Percentiles rank a stretch among this genome's conserved stretches.
These are phyloP conservation scores for Anguilla obscura DNA, from an alignment of 2,797 vertebrate genomes.

Conservation along the genomic window DNA sequence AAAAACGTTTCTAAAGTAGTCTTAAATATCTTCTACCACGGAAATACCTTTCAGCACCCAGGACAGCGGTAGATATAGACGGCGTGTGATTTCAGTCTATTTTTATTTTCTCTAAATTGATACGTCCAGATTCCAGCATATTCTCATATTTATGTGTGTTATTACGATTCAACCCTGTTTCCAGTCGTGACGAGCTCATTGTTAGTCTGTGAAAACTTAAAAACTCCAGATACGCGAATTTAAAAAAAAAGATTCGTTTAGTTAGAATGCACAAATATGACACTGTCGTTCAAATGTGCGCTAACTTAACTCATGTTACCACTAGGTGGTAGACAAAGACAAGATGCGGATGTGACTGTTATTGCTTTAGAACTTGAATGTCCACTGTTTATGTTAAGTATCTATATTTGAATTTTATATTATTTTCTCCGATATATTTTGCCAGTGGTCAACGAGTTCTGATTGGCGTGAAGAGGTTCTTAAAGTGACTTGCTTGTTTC, in stretches of 20 bases:
- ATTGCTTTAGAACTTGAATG: neutral
- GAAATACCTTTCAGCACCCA: slow-evolving; percentile 18
- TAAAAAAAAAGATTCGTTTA: neutral
- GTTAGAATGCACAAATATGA: neutral
- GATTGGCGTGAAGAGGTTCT: neutral
- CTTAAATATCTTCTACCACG: neutral
- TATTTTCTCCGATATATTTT: neutral
- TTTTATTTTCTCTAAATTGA: too few species aligned
- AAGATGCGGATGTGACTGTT: neutral
- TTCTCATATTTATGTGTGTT: too few species aligned
- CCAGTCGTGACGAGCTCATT: too few species aligned
- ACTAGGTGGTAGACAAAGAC: slow-evolving; percentile 17
- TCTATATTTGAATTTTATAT: neutral
- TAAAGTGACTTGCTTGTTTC: neutral
- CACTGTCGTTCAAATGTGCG: neutral
- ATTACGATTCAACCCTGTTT: too few species aligned
- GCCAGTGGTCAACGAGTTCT: neutral
- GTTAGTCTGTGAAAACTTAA: too few species aligned
- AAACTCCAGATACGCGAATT: too few species aligned
- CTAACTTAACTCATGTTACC: neutral
- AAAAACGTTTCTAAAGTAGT: too few species aligned
- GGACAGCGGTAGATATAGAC: slow-evolving; percentile 7
- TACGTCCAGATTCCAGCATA: too few species aligned
- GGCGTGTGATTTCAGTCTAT: too few species aligned
- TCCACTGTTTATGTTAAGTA: neutral